A percentile compares a stretch with the other conserved stretches of the same genome.
These are phyloP conservation scores for Apogon hyalosoma DNA, from an alignment of 2,797 vertebrate genomes.

Conservation along the genomic window DNA sequence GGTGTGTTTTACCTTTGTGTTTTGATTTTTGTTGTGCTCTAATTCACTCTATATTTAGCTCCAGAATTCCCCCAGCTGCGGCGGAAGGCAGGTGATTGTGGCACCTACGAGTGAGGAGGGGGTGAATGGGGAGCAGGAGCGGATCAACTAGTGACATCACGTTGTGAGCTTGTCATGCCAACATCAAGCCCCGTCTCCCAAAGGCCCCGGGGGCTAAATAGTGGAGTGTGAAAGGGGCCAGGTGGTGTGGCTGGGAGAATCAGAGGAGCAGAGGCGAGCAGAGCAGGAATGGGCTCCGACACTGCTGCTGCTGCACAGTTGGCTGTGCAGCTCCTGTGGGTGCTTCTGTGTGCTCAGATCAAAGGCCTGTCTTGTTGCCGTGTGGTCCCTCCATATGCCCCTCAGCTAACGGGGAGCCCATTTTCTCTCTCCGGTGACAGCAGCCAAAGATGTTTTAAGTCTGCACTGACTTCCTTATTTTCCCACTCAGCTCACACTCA, in stretches of 20 bases:
- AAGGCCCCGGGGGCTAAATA: conserved; percentile 63
- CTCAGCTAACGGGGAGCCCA: conserved; percentile 63
- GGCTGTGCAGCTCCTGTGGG: conserved; percentile 73
- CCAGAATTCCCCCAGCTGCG: conserved; percentile 79
- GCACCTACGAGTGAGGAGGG: conserved; percentile 52
- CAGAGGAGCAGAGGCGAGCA: conserved; percentile 16
- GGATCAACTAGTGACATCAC: conserved; percentile 78
- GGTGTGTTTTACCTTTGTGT: conserved; percentile 71
- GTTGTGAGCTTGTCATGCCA: conserved; percentile 72
- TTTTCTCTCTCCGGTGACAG: conserved; percentile 67
- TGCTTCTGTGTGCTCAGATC: conserved; percentile 78
- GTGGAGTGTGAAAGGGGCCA: conserved; percentile 71
- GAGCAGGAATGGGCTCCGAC: conserved; percentile 56
- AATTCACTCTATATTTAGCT: conserved; percentile 80
- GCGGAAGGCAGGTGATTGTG: conserved; percentile 80
- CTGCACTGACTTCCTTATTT: conserved; percentile 56
- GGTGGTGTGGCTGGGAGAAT: conserved; percentile 53
- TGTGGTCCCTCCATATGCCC: conserved; percentile 81
- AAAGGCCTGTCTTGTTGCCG: conserved; percentile 79
- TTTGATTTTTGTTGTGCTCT: conserved; percentile 74
- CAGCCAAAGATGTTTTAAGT: conserved; percentile 75
- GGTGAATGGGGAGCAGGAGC: conserved; percentile 1
- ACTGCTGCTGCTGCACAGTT: conserved; percentile 47
- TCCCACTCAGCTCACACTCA: conserved; percentile 61
- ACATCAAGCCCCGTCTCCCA: conserved; percentile 57